These are phyloP conservation scores for Callionymus lyra DNA, from an alignment of 2,113 vertebrate genomes.

Conservation along the genomic window DNA sequence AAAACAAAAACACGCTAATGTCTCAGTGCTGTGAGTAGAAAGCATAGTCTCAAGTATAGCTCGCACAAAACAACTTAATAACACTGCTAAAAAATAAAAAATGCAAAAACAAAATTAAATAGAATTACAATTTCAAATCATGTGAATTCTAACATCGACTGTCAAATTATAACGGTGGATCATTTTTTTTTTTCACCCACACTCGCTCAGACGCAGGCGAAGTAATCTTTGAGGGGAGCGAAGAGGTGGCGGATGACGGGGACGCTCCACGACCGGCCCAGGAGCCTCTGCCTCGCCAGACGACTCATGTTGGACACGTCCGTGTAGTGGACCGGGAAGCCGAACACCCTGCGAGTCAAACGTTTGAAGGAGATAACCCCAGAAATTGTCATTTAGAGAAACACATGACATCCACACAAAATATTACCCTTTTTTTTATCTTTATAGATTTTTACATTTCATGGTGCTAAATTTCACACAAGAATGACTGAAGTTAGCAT, in stretches of 20 bases:
- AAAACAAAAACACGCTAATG: slow-evolving; percentile 1
- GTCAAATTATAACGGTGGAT: slow-evolving; percentile 66
- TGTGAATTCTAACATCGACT: slow-evolving; percentile 71
- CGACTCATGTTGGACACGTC: slow-evolving; percentile 99
- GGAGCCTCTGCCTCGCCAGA: slow-evolving; percentile 92
- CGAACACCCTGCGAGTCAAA: slow-evolving; percentile 72
- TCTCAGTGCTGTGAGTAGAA: slow-evolving; percentile 67
- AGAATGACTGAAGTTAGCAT: too few relatives aligned
- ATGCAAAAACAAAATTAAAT: slow-evolving; percentile 78
- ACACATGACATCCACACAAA: too few relatives aligned
- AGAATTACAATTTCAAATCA: slow-evolving; percentile 83
- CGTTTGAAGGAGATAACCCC: too few relatives aligned
- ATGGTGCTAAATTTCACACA: too few relatives aligned
- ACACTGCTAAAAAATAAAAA: slow-evolving; percentile 87
- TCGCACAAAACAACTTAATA: slow-evolving; percentile 79
- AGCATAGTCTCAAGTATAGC: slow-evolving; percentile 73
- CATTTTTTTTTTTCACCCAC: slow-evolving; percentile 58
- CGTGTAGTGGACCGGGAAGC: slow-evolving; percentile 96
- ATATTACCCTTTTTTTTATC: too few relatives aligned
- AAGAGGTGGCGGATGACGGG: slow-evolving; percentile 98
- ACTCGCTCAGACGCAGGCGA: slow-evolving; percentile 81
- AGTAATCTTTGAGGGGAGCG: slow-evolving; percentile 97
- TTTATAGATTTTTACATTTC: too few relatives aligned
- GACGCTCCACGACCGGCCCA: slow-evolving; percentile 95
- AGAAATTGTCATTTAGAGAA: too few relatives aligned